These are phyloP conservation scores for Drosophila auraria DNA, from an alignment of 1,140 invertebrate species.

Conservation along the genomic window DNA sequence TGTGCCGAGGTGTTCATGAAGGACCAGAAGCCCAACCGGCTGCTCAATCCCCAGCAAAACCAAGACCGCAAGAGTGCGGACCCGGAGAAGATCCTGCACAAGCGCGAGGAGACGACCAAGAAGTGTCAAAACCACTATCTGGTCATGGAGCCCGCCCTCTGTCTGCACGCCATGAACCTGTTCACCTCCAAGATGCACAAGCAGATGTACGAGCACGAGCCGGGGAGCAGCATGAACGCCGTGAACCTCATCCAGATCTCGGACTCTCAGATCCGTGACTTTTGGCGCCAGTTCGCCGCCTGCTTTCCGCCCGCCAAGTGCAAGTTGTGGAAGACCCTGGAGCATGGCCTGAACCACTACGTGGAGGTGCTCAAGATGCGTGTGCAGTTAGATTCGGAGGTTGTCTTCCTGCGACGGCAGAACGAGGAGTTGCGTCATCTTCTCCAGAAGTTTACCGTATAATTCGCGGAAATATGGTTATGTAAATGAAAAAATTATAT, in stretches of 20 bases:
- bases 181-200: slow-evolving; percentile 83
- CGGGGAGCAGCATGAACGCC: slow-evolving; percentile 17
- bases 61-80: background rate
- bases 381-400: slow-evolving; percentile 85
- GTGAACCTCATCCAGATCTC: slow-evolving; percentile 59
- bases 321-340: slow-evolving; percentile 86
- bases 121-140: slow-evolving; percentile 85
- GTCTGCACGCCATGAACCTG: slow-evolving; percentile 84
- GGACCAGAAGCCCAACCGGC: slow-evolving; percentile 23
- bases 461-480: background rate
- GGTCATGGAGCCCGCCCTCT: slow-evolving; percentile 86
- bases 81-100: background rate
- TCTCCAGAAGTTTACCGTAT: slow-evolving; percentile 80
- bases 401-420: slow-evolving; percentile 85
- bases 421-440: slow-evolving; percentile 86
- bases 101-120: background rate
- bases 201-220: slow-evolving; percentile 54
- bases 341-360: slow-evolving; percentile 87
- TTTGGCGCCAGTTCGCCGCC: slow-evolving; percentile 70
- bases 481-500: slow-evolving; percentile 9
- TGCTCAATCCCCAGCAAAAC: background rate
- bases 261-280: slow-evolving; percentile 47
- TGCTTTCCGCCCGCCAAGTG: slow-evolving; percentile 85
- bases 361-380: slow-evolving; percentile 86
- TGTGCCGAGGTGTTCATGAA: slow-evolving; percentile 69